Conservation (phyloP, 2,797 vertebrate genomes). For the Darevskia mixta region DNA sequence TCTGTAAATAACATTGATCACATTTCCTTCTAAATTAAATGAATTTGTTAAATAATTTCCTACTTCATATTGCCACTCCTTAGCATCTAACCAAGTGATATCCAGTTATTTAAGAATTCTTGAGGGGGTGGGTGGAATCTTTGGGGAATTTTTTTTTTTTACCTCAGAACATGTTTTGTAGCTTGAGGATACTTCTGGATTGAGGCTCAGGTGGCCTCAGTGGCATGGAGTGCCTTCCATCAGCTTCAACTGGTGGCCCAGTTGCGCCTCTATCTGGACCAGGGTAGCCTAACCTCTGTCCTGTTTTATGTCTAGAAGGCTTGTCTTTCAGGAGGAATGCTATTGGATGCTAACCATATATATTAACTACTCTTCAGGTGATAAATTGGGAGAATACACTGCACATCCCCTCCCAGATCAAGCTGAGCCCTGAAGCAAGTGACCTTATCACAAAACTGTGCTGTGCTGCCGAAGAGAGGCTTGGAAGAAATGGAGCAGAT, state of each 20-base stretch:
- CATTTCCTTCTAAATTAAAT: not conserved
- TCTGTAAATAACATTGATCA: not conserved
- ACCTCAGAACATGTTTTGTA: not conserved
- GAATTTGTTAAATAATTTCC: not conserved
- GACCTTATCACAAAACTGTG: slow-evolving; percentile 95
- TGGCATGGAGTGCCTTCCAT: no score
- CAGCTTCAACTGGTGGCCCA: no score
- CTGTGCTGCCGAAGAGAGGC: slow-evolving; percentile 91
- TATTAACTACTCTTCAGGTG: slow-evolving; percentile 82
- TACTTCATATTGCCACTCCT: not conserved
- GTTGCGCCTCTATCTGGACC: no score
- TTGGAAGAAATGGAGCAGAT: slow-evolving; percentile 91
- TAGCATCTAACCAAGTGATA: not conserved
- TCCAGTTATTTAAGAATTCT: not conserved
- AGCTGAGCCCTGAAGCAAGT: slow-evolving; percentile 91
- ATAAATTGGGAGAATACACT: slow-evolving; percentile 98
- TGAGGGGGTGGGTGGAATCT: no score
- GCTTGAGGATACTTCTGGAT: no score
- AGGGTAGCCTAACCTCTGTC: no score
- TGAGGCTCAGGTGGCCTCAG: no score
- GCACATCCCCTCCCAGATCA: slow-evolving; percentile 94
- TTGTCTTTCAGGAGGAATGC: slow-evolving; percentile 1
- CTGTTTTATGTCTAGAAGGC: not conserved
- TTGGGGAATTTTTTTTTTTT: not conserved
- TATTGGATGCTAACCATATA: slow-evolving; percentile 9